Evolutionary conservation across 2,113 vertebrate genomes (phyloP), one percentile per base, ranked within the genome.

Genomic region (Eulemur macaco): DNA sequence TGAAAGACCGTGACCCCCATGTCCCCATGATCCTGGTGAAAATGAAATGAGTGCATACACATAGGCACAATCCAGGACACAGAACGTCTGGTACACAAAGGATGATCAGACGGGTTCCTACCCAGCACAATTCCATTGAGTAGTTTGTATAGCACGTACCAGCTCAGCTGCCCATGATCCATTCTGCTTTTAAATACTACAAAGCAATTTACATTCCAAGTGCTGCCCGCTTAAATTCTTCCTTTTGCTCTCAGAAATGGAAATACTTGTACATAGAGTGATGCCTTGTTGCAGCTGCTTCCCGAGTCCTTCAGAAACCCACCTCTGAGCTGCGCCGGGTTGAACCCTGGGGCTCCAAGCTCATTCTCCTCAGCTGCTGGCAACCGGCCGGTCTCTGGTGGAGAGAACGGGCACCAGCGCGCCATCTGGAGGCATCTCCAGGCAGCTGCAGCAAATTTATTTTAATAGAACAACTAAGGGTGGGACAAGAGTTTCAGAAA

Each of bases 61-160:
- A 92, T 5, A 96, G 34, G 84, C 92, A 94, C 90, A 83, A 77
- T 50, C 92, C 69, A 84, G 96, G 93, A 97, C 96, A 96, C 47
- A 97, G 68, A 86, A 96, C 95, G 52, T 56, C n/a, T 50, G 78
- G 69, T 27, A 95, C 96, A 97, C 95, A 97, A 97, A 97, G 92
- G 89, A 82, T 54, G 81, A 89, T 76, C 89, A 94, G 69, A 96
- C 25, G 27, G 47, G 77, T 54, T 94, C 97, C 96, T 97, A 97
- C 97, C 97, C 92, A 77, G 94, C 50, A 86, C 64, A 87, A 11
- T 94, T 89, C 83, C 94, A 82, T 84, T 86, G 81, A 96, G 94
- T 76, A 97, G 96, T 97, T 97, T 81, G 86, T 84, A 27, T 63
- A 21, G 90, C 97, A 83, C 95, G 25, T 82, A 96, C 91, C 97